A percentile compares a stretch with the other conserved stretches of the same genome.
These are phyloP conservation scores for Pseudococcus jackbeardsleyi DNA, from an alignment of 2,888 invertebrate species.

Conservation along the genomic window DNA sequence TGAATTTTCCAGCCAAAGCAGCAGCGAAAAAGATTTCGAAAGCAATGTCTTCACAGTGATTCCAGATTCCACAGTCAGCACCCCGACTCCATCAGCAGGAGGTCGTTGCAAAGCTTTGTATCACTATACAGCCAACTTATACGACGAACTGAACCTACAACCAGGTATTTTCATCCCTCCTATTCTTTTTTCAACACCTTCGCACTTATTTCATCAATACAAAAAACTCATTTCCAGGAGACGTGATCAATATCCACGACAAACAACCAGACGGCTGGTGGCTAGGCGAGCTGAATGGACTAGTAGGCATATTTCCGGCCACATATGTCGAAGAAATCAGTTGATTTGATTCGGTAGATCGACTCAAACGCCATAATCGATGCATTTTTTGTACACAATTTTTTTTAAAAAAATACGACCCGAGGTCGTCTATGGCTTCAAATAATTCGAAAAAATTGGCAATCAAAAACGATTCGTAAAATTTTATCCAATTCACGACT, in stretches of 20 bases:
- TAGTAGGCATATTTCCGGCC: slow-evolving; percentile 92
- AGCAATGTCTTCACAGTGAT: slow-evolving; percentile 68
- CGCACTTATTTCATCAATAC: no score
- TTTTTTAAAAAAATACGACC: no score
- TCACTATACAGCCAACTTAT: slow-evolving; percentile 87
- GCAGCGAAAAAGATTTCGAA: slow-evolving; percentile 69
- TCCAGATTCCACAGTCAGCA: slow-evolving; percentile 65
- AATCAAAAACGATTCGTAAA: no score
- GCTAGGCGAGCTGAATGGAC: slow-evolving; percentile 89
- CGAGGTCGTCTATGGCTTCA: no score
- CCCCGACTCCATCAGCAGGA: slow-evolving; percentile 67
- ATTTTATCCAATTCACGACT: background rate
- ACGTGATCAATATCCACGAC: slow-evolving; percentile 88
- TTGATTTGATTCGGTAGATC: slow-evolving; percentile 3
- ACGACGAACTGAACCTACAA: slow-evolving; percentile 85
- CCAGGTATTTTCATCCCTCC: slow-evolving; percentile 73
- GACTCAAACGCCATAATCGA: background rate
- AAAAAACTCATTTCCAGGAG: slow-evolving; percentile 74
- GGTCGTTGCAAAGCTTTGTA: slow-evolving; percentile 86
- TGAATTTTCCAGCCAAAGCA: slow-evolving; percentile 85
- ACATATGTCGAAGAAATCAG: slow-evolving; percentile 89
- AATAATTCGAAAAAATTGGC: no score
- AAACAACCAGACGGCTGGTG: slow-evolving; percentile 97
- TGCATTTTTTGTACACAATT: background rate
- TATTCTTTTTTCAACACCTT: background rate